phyloP scores from a whole-genome alignment of 2,113 vertebrate species.

The Todiramphus chloris region DNA sequence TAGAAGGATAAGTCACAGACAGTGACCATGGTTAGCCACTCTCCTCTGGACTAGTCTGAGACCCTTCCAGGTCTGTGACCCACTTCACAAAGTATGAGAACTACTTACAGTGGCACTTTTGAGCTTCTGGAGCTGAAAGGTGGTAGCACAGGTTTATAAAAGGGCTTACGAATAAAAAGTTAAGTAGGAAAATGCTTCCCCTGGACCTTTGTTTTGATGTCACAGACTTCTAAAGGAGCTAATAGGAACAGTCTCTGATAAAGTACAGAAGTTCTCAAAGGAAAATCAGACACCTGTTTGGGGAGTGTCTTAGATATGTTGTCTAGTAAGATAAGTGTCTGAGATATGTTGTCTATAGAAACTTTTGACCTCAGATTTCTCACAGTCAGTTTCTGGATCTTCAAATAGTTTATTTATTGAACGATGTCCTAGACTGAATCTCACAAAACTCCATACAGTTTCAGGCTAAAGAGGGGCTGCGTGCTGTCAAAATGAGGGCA shows the following conservation, averaged over 20 bases:
- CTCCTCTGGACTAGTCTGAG: background rate
- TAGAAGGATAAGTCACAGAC: background rate
- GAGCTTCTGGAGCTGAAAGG: background rate
- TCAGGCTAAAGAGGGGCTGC: background rate
- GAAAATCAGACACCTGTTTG: background rate
- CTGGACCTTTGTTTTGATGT: background rate
- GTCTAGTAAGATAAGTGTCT: background rate
- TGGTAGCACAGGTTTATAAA: background rate
- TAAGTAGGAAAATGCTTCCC: background rate
- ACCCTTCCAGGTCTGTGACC: background rate
- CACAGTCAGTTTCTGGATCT: background rate
- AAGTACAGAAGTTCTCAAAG: background rate
- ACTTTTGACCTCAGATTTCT: background rate
- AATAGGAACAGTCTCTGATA: background rate
- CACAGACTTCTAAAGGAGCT: background rate
- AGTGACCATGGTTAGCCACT: background rate
- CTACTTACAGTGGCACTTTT: background rate
- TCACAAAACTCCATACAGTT: background rate
- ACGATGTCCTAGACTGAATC: background rate
- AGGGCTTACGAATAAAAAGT: background rate
- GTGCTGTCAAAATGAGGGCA: background rate
- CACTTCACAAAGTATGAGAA: background rate
- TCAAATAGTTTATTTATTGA: background rate
- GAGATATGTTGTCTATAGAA: background rate
- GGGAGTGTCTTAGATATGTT: background rate